Evolutionary conservation across 2,888 invertebrate species (phyloP), one percentile per base, ranked within the genome.

Genomic region (Furcula furcula): DNA sequence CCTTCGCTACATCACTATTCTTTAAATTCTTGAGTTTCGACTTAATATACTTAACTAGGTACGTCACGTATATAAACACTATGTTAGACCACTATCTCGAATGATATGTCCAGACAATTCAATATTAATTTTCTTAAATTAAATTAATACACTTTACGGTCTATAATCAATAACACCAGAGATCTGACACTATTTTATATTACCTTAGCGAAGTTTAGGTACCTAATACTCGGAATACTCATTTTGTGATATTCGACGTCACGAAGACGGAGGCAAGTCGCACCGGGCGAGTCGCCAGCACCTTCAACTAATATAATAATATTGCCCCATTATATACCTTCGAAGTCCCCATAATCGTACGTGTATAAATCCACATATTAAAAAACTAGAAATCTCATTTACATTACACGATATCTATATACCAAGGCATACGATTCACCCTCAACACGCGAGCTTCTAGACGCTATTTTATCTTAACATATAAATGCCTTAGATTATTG

Each of bases 241-340:
- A 70, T 76, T 74, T 75, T 79, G 78, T 76, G 74, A 80, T 78
- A 76, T 79, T 76, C 67, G 61, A 63, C 46, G 55, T 63, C 32
- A 56, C 46, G 81, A 88, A 88, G 86, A 79, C 82, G 88, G 77
- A 77, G 87, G 86, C 86, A 80, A 88, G 88, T 88, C 86, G 73
- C 66, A 38, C 31, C n/a, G 21, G 34, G 61, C 82, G 76, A 88
- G 88, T 88, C 87, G 77, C 88, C 88, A 87, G 85, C 87, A 80
- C 76, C 87, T 88, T 88, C 86, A 67, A 65, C 54, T 55, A 46
- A 47, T 48, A 48, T 58, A 60, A 67, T 48, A 59, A 59, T 74
- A 74, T 74, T 76, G 75, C 73, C 81, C 77, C 76, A 65, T 65
- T 63, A 73, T 70, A 73, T 70, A 82, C 73, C 74, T 67, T 75